Conservation (phyloP, 2,888 invertebrate genomes). For the Drosophila tripunctata region DNA sequence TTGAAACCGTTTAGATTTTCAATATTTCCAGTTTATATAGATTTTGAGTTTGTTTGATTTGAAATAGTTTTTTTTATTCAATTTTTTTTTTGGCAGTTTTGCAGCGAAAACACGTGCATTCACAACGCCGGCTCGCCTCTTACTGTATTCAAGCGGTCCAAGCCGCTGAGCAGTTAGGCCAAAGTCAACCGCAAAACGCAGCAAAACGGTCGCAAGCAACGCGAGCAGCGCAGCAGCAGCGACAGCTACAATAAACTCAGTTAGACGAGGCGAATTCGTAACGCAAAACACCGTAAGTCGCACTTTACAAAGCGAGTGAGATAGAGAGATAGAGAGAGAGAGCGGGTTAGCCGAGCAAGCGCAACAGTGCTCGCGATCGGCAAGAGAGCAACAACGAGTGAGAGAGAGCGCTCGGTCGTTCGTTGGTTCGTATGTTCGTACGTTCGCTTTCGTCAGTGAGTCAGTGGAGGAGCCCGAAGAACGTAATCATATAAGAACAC, state of each 20-base stretch:
- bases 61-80: background rate
- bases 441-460: conserved; percentile 66
- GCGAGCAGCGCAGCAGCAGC: conserved; percentile 8
- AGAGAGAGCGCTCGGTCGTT: conserved; percentile 29
- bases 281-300: conserved; percentile 78
- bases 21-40: conserved; percentile 14
- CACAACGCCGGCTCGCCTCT: conserved; percentile 84
- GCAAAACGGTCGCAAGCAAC: conserved; percentile 1
- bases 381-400: conserved; percentile 1
- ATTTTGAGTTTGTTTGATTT: conserved; percentile 16
- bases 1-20: conserved; percentile 19
- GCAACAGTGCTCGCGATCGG: too few relatives aligned
- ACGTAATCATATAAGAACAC: conserved; percentile 9
- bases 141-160: conserved; percentile 84
- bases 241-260: conserved; percentile 66
- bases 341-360: too few relatives aligned
- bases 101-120: conserved; percentile 84
- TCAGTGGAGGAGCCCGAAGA: conserved; percentile 42
- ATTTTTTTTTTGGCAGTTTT: conserved; percentile 46
- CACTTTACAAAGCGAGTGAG: conserved; percentile 45
- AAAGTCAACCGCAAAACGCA: conserved; percentile 66
- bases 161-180: conserved; percentile 82
- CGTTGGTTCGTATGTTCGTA: conserved; percentile 62
- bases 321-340: conserved; percentile 16
- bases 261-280: conserved; percentile 64